Evolutionary conservation across 2,113 vertebrate genomes (phyloP).

Genomic region (Amphiprion ocellaris): DNA sequence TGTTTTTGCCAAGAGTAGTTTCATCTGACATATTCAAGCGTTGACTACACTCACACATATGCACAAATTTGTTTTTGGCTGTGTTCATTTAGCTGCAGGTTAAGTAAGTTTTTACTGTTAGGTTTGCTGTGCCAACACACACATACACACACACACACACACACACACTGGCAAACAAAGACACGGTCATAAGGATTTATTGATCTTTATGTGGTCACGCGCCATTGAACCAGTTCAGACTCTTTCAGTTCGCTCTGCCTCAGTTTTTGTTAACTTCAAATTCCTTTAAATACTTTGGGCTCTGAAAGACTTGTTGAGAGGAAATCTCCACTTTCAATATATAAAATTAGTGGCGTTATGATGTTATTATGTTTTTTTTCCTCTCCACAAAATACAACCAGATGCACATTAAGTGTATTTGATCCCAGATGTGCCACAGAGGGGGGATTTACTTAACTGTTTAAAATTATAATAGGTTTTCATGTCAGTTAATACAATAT

Average conservation of each 20-base stretch:
- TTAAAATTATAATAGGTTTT: neutral
- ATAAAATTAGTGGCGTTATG: neutral
- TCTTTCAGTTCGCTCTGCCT: neutral
- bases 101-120: neutral
- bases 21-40: constrained; percentile 18
- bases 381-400: constrained; percentile 7
- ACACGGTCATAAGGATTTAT: neutral
- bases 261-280: neutral
- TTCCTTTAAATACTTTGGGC: neutral
- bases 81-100: neutral
- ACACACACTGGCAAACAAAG: neutral
- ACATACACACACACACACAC: neutral
- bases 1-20: constrained; percentile 55
- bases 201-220: neutral
- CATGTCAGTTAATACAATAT: too few species aligned
- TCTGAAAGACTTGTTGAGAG: constrained; percentile 4
- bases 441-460: neutral
- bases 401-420: neutral
- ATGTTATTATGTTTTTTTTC: neutral
- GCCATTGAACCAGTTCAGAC: neutral
- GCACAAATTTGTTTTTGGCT: constrained; percentile 31
- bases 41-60: constrained; percentile 6
- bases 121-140: neutral
- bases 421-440: neutral
- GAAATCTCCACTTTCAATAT: neutral